Evolutionary conservation across 2,797 vertebrate species (phyloP), one percentile per base, ranked within the genome.

Genomic region (Hemibagrus guttatus): DNA sequence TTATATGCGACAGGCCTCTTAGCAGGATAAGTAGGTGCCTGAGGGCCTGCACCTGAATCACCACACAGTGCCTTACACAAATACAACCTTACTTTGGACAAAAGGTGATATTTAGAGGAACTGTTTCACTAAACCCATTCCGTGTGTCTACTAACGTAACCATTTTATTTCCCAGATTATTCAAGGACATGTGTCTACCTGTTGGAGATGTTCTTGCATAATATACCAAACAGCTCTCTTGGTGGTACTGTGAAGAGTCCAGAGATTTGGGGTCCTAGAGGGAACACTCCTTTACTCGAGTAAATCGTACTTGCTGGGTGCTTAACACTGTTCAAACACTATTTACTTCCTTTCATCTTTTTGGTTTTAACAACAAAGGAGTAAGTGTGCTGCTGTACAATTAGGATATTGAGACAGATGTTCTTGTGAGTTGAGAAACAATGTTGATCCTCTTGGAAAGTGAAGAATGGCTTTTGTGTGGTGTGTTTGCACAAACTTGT

Each of bases 21-120:
- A 92, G 92, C 93, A 94, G 93, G 94, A 94, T 91, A 91, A 85
- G 66, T 87, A 87, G 3, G 13, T 93, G 95, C 97, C 96, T 93
- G 90, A 91, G 95, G 97, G 94, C 93, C 93, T 95, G 92, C 96
- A 97, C 97, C 96, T 97, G 96, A 98, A 95, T 94, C 59, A 87
- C 83, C 78, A 84, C 81, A 83, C 83, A 81, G 75, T 35, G 78
- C 85, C 71, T 66, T 89, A 88, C 87, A 86, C 89, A 92, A 91
- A 93, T 85, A 90, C 86, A 86, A 88, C 87, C 76, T 46, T 49
- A 83, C 42, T 87, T 86, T 80, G 68, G 59, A 89, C 86, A 54
- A 63, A 83, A 93, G 82, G 52, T 89, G 89, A 90, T 93, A 91
- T 91, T 92, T 75, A 82, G 91, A 92, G 93, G 93, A 92, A 94